phyloP scores from a whole-genome alignment of 2,888 invertebrate species.

The Liopterus haemorrhoidalis region DNA sequence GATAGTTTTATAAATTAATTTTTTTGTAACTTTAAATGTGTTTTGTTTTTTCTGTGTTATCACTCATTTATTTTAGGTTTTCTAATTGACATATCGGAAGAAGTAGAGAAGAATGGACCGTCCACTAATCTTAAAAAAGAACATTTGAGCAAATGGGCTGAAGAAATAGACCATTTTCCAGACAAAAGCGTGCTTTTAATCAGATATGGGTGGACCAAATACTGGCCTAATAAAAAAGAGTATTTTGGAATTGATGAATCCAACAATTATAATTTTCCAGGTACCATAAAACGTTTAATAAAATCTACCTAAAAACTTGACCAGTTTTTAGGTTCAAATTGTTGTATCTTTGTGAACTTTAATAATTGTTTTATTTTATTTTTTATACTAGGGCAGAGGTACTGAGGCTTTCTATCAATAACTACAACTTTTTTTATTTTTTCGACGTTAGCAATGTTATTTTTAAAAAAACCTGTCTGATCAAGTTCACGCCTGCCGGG shows the following conservation, averaged over 20 bases:
- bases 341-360: not conserved
- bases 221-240: constrained; percentile 43
- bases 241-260: constrained; percentile 44
- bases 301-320: not conserved
- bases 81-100: constrained; percentile 37
- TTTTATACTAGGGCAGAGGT: no score
- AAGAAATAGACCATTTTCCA: constrained; percentile 39
- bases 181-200: constrained; percentile 45
- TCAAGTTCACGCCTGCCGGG: no score
- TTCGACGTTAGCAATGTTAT: no score
- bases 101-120: constrained; percentile 28
- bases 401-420: no score
- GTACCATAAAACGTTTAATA: constrained; percentile 33
- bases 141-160: constrained; percentile 45
- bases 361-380: no score
- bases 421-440: no score
- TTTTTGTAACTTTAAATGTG: no score
- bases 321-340: not conserved
- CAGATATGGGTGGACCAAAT: constrained; percentile 52
- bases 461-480: no score
- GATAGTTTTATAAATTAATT: no score
- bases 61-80: constrained; percentile 36
- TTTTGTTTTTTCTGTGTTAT: no score
- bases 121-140: constrained; percentile 34
- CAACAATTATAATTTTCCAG: constrained; percentile 39